Conservation (phyloP, 1,140 invertebrate genomes). For the Drosophila trapezifrons region DNA sequence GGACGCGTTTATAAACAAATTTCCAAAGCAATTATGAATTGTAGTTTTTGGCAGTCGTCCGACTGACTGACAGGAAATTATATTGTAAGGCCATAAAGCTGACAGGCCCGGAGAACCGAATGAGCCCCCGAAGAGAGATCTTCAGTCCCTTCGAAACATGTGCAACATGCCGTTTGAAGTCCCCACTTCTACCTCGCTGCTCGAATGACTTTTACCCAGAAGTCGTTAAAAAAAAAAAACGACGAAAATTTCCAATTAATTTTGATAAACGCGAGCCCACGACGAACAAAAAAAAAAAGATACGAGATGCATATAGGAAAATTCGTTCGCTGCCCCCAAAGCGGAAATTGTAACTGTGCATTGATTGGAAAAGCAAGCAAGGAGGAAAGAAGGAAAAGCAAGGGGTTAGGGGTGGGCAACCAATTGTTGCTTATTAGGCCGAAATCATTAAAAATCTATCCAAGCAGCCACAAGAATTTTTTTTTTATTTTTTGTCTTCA, state of each 20-base stretch:
- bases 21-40: conserved; percentile 78
- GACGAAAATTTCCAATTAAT: conserved; percentile 83
- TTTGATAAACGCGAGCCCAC: conserved; percentile 75
- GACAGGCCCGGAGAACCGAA: conserved; percentile 54
- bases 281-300: conserved; percentile 21
- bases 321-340: conserved; percentile 37
- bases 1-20: conserved; percentile 67
- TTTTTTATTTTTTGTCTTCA: conserved; percentile 25
- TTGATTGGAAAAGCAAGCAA: conserved; percentile 55
- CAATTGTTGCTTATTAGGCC: conserved; percentile 79
- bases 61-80: conserved; percentile 73
- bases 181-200: conserved; percentile 39
- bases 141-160: conserved; percentile 56
- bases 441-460: conserved; percentile 70
- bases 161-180: conserved; percentile 70
- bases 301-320: conserved; percentile 39
- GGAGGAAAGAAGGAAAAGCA: neutral
- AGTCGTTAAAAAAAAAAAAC: conserved; percentile 75
- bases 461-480: conserved; percentile 30
- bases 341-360: conserved; percentile 69
- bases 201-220: conserved; percentile 80
- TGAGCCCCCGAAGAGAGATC: conserved; percentile 39
- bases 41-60: conserved; percentile 59
- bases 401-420: conserved; percentile 22
- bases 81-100: conserved; percentile 76